phyloP scores from a whole-genome alignment of 2,113 vertebrate species.

The Peromyscus maniculatus region DNA sequence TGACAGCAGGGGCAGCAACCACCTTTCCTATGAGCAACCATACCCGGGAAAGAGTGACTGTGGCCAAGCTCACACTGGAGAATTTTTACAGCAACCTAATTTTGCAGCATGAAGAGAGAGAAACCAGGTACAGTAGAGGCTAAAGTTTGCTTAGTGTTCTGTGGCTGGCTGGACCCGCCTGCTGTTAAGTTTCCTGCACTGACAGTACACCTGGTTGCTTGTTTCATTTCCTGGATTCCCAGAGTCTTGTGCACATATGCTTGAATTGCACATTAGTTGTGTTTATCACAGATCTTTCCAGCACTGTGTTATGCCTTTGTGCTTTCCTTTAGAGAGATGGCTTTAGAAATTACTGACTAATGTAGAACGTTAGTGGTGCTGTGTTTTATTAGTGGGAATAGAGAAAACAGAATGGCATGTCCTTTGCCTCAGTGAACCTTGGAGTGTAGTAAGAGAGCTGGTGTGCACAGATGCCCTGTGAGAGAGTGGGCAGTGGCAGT shows the following conservation, averaged over 20 bases:
- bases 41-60: constrained; percentile 97
- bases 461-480: neutral
- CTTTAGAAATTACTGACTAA: neutral
- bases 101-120: constrained; percentile 97
- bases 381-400: neutral
- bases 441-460: neutral
- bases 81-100: constrained; percentile 99
- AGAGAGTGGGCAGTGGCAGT: neutral
- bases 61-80: constrained; percentile 98
- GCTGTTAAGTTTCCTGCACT: neutral
- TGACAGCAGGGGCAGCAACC: constrained; percentile 95
- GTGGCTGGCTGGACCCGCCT: neutral
- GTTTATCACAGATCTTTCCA: constrained; percentile 13
- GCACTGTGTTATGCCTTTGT: neutral
- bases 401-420: neutral
- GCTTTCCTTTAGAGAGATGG: neutral
- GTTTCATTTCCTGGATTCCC: neutral
- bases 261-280: neutral
- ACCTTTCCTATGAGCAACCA: constrained; percentile 99
- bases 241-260: neutral
- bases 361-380: neutral
- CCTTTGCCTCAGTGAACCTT: constrained; percentile 28
- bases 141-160: neutral
- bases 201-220: neutral
- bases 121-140: constrained; percentile 92